These are phyloP conservation scores for Enoplosus armatus DNA, from an alignment of 2,797 vertebrate genomes.

Conservation along the genomic window DNA sequence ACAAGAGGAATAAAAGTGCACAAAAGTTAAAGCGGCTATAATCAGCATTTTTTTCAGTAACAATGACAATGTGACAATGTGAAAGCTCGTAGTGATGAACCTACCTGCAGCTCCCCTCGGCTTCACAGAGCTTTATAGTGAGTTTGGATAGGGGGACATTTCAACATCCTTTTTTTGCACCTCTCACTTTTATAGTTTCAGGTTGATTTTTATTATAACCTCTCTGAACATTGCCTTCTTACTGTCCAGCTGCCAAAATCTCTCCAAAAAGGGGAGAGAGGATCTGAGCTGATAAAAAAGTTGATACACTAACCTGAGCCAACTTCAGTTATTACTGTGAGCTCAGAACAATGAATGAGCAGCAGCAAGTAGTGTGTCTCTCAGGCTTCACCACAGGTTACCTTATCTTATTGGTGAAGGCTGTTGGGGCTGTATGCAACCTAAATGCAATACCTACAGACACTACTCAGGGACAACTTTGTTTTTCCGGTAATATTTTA, in stretches of 20 bases:
- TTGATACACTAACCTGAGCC: not conserved
- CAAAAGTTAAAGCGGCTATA: not conserved
- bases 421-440: not conserved
- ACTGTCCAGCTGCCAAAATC: not conserved
- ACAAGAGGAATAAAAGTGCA: not conserved
- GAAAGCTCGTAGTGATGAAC: not conserved
- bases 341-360: not conserved
- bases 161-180: not conserved
- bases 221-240: not conserved
- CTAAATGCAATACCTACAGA: not conserved
- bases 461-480: not conserved
- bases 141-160: no score
- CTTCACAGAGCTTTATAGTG: not conserved
- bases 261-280: no score
- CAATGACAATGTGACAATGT: not conserved
- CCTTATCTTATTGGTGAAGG: not conserved
- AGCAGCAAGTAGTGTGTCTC: not conserved
- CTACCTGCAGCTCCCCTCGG: no score
- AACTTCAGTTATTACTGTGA: not conserved
- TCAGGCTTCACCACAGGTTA: not conserved
- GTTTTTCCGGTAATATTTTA: not conserved
- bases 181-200: not conserved
- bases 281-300: not conserved
- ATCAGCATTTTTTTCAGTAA: not conserved
- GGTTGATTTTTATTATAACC: slow-evolving; percentile 2